phyloP scores from a whole-genome alignment of 2,888 invertebrate genomes.

The Terebella lapidaria region DNA sequence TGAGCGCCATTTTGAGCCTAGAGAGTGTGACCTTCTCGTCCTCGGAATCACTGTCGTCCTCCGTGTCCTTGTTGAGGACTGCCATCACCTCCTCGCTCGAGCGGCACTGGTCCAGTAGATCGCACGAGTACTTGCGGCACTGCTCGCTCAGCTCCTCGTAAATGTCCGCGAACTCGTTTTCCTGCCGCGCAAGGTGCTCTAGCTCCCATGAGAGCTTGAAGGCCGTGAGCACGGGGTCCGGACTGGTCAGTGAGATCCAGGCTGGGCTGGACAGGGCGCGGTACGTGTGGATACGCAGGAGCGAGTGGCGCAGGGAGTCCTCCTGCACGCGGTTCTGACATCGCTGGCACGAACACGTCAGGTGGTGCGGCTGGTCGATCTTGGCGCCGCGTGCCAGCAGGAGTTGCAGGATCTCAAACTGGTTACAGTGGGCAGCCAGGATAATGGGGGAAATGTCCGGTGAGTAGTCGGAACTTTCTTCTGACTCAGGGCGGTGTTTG shows the following conservation, averaged over 20 bases:
- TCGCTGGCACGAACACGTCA: conserved; percentile 54
- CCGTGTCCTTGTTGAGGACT: conserved; percentile 34
- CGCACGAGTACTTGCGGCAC: conserved; percentile 59
- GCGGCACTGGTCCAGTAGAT: conserved; percentile 58
- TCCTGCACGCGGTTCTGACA: conserved; percentile 52
- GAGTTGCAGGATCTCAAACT: conserved; percentile 60
- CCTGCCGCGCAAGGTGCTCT: conserved; percentile 54
- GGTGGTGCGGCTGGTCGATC: conserved; percentile 55
- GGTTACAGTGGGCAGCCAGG: conserved; percentile 57
- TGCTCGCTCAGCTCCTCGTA: conserved; percentile 56
- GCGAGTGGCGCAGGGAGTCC: conserved; percentile 57
- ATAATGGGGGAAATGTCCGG: conserved; percentile 57
- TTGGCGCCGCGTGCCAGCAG: conserved; percentile 55
- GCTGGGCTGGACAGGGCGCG: conserved; percentile 59
- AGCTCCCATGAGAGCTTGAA: conserved; percentile 58
- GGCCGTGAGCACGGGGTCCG: conserved; percentile 58
- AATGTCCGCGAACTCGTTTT: conserved; percentile 43
- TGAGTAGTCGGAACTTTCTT: conserved; percentile 58
- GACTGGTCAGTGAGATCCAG: conserved; percentile 59
- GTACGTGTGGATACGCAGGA: conserved; percentile 57
- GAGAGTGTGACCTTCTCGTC: conserved; percentile 43
- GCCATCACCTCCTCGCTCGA: conserved; percentile 58
- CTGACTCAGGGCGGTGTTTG: conserved; percentile 43
- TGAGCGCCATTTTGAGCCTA: conserved; percentile 58
- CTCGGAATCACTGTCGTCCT: conserved; percentile 5